A percentile compares a stretch with the other conserved stretches of the same genome.
Evolutionary conservation across 2,888 invertebrate genomes (phyloP).

Genomic region (Netelia inedita): DNA sequence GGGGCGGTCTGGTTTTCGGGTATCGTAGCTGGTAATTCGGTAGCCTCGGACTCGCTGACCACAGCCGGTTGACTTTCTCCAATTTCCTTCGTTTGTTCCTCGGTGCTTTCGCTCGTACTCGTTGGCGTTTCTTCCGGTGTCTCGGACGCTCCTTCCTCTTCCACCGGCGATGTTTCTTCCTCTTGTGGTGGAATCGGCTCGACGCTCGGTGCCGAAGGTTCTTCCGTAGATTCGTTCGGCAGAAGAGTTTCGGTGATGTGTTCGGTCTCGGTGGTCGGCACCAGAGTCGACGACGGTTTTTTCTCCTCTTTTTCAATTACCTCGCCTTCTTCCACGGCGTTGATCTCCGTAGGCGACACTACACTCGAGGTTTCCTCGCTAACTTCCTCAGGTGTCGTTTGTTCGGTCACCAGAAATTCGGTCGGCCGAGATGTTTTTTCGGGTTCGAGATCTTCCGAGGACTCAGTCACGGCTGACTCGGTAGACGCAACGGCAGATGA

Average conservation of each 20-base stretch:
- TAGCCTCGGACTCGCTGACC: constrained; percentile 27
- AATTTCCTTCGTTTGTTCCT: constrained; percentile 16
- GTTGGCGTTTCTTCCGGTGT: constrained; percentile 5
- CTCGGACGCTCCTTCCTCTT: constrained; percentile 27
- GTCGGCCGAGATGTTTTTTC: constrained; percentile 57
- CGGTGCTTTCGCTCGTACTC: constrained; percentile 48
- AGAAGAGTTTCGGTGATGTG: constrained; percentile 10
- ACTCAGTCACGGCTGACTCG: constrained; percentile 32
- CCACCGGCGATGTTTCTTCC: constrained; percentile 19
- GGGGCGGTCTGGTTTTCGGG: constrained; percentile 41
- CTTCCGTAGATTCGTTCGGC: constrained; percentile 17
- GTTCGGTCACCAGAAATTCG: constrained; percentile 28
- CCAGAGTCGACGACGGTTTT: constrained; percentile 7
- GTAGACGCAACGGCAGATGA: constrained; percentile 20
- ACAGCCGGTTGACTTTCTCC: constrained; percentile 32
- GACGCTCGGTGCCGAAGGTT: background rate
- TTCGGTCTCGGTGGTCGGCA: constrained; percentile 17
- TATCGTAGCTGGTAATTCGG: constrained; percentile 23
- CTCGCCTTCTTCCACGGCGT: constrained; percentile 6
- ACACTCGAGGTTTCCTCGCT: constrained; percentile 44
- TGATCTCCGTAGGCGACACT: constrained; percentile 31
- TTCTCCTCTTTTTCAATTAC: constrained; percentile 12
- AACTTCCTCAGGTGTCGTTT: constrained; percentile 21
- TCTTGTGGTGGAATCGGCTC: constrained; percentile 29
- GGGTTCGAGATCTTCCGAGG: constrained; percentile 40